Evolutionary conservation across 2,113 vertebrate genomes (phyloP).

Genomic region (Meriones unguiculatus): DNA sequence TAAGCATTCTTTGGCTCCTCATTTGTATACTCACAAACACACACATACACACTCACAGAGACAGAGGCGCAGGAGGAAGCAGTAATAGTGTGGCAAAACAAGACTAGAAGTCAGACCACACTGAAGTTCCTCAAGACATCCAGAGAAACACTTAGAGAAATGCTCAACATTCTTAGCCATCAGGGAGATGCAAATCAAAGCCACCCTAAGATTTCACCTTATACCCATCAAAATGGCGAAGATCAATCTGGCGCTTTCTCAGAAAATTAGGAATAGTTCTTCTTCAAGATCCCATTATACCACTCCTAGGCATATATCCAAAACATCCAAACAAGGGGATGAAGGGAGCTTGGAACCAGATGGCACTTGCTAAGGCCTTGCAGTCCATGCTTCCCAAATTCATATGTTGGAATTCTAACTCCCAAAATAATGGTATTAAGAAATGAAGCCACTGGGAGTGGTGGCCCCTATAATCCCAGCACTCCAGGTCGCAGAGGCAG

Average conservation of each 20-base stretch:
- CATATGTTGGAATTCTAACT: background rate
- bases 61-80: background rate
- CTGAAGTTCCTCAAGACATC: background rate
- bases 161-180: too few species aligned
- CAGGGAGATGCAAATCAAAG: too few species aligned
- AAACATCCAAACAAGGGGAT: background rate
- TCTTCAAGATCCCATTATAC: too few species aligned
- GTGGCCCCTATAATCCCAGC: too few species aligned
- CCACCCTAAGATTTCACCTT: too few species aligned
- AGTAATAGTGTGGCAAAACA: background rate
- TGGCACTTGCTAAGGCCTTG: background rate
- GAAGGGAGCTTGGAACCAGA: background rate
- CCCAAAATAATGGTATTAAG: background rate
- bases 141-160: too few species aligned
- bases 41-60: background rate
- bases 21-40: background rate
- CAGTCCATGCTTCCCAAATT: background rate
- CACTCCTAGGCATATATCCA: too few species aligned
- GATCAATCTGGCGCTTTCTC: too few species aligned
- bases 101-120: background rate
- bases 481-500: too few species aligned
- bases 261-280: too few species aligned
- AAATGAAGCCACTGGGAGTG: background rate
- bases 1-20: background rate
- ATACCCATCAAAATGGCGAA: too few species aligned